A percentile compares a stretch with the other conserved stretches of the same genome.
Evolutionary conservation across 2,113 vertebrate genomes (phyloP).

Genomic region (Odocoileus virginianus): DNA sequence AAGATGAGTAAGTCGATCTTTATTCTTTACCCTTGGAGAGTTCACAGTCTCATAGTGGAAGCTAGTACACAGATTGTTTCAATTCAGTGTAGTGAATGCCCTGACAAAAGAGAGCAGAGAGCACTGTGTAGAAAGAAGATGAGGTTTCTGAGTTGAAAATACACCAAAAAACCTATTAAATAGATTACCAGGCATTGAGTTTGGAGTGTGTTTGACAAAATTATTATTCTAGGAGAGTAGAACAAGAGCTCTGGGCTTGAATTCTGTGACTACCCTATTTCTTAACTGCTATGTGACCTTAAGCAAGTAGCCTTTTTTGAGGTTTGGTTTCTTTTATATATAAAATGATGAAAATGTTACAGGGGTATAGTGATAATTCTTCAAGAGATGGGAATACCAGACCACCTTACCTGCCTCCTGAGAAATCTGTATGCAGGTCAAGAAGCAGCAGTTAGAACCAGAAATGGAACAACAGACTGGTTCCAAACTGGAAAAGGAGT

Average conservation of each 20-base stretch:
- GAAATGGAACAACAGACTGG: neutral
- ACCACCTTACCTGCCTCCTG: neutral
- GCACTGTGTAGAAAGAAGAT: neutral
- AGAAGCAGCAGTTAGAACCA: neutral
- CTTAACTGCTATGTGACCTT: neutral
- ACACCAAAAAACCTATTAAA: neutral
- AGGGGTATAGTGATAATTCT: neutral
- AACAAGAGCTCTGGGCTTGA: neutral
- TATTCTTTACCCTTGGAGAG: neutral
- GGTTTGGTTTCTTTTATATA: neutral
- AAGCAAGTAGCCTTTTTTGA: neutral
- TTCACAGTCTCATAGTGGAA: neutral
- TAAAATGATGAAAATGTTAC: slow-evolving; percentile 29
- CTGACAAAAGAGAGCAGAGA: neutral
- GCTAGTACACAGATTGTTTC: neutral
- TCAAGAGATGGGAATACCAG: neutral
- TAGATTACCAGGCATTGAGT: neutral
- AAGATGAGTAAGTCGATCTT: neutral
- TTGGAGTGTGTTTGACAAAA: neutral
- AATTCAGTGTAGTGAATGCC: neutral
- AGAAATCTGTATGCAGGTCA: neutral
- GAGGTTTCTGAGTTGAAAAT: neutral
- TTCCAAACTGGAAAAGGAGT: neutral
- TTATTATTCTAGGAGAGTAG: neutral
- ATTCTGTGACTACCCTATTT: neutral